Conservation (phyloP, 2,797 vertebrate genomes). For the Crax fasciolata region DNA sequence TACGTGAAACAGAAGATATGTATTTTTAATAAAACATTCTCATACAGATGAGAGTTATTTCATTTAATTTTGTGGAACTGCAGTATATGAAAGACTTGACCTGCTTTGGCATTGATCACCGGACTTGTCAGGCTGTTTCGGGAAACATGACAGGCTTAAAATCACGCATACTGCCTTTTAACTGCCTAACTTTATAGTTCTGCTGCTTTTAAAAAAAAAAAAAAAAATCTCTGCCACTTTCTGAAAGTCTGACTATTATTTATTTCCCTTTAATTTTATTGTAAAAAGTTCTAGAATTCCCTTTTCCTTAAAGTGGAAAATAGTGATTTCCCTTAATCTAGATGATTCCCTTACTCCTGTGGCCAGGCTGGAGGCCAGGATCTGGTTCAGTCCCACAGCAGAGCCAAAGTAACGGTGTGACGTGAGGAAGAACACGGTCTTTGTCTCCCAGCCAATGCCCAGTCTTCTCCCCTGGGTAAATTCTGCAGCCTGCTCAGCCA, state of each 20-base stretch:
- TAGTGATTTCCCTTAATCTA: not conserved
- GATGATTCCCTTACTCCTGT: not conserved
- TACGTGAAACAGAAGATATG: conserved; percentile 61
- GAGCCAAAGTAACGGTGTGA: not conserved
- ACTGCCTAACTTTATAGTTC: not conserved
- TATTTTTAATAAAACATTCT: conserved; percentile 78
- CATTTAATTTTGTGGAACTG: not conserved
- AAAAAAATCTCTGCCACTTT: not conserved
- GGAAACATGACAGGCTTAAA: not conserved
- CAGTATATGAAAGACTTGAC: not conserved
- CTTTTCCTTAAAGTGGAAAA: not conserved
- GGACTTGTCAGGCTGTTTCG: not conserved
- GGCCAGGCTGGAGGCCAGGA: not conserved
- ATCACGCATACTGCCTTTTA: not conserved
- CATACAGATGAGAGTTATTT: conserved; percentile 13
- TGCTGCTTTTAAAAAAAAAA: not conserved
- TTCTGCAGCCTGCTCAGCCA: fast-evolving
- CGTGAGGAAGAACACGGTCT: fast-evolving
- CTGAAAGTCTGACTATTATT: not conserved
- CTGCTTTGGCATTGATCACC: not conserved
- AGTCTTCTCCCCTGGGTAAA: fast-evolving
- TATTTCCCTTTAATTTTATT: not conserved
- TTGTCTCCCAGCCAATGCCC: not conserved
- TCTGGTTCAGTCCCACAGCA: not conserved
- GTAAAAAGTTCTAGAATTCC: not conserved